Evolutionary conservation across 2,113 vertebrate species (phyloP), one percentile per base, ranked within the genome.

Genomic region (Dromiciops gliroides): DNA sequence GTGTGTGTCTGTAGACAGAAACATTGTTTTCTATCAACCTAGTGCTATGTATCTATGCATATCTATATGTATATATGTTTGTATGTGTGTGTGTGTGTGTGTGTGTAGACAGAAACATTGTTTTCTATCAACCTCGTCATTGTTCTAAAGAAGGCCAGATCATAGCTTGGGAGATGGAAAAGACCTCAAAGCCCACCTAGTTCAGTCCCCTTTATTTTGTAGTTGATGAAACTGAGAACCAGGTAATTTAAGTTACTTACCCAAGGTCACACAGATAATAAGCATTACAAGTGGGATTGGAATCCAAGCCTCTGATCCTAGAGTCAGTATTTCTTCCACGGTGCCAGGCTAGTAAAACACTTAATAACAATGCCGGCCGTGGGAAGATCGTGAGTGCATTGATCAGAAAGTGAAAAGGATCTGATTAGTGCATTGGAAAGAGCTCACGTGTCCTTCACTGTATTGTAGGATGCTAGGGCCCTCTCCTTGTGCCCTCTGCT

Each of bases 401-500:
- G 14, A 67, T 67, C 31, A 67, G 60, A 37, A n/a, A 67, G 31
- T 67, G 31, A 67, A 67, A 60, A 56, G 2, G 31, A 60, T 60
- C 28, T 60, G 31, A 31, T 67, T 67, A 37, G 60, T 3, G 4
- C 23, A 16, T 16, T 14, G 3, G 12, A 67, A 67, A 67, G 60
- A 67, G 60, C 60, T 67, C 60, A 37, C 52, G 0, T 0, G 51
- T 31, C 95, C 22, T 48, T 95, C 96, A 96, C 94, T 89, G 67
- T 95, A 89, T 0, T n/a, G 50, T 90, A 83, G 90, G 91, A 95
- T 2, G 96, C 96, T 94, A 94, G 92, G 94, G 95, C 92, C 95
- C 96, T 37, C 37, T 96, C 83, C 0, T 94, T 97, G 96, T 97
- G 94, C 98, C 98, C 98, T 98, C 98, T 98, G 52, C 97, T 98